Conservation (phyloP, 2,113 vertebrate genomes). For the Calypte anna region DNA sequence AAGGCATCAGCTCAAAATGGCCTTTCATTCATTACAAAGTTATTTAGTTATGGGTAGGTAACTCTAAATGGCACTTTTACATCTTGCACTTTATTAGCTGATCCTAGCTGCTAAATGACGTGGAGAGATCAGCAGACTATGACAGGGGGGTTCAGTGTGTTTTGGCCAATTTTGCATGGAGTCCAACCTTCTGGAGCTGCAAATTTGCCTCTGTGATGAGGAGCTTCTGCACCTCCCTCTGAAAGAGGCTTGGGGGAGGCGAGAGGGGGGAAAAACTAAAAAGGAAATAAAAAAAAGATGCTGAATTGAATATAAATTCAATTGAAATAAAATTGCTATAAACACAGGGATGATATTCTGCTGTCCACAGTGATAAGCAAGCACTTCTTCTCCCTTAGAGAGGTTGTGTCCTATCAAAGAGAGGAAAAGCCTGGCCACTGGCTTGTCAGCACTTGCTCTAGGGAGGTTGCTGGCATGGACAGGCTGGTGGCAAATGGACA, state of each 20-base stretch:
- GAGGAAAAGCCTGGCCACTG: background rate
- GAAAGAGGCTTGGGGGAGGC: background rate
- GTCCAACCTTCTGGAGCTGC: background rate
- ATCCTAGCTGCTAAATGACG: constrained; percentile 35
- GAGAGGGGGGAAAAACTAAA: background rate
- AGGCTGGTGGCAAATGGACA: background rate
- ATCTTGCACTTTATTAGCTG: constrained; percentile 50
- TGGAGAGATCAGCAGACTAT: background rate
- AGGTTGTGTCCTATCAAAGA: background rate
- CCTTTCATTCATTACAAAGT: constrained; percentile 66
- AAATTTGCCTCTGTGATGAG: background rate
- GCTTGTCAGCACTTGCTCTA: background rate
- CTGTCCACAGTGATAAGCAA: background rate
- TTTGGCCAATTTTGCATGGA: constrained; percentile 9
- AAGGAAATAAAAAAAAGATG: background rate
- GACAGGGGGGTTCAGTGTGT: background rate
- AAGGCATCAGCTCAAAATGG: constrained; percentile 52
- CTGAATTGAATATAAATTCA: background rate
- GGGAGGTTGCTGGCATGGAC: background rate
- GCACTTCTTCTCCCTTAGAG: background rate
- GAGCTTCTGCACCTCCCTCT: background rate
- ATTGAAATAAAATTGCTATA: background rate
- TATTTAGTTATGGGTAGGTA: constrained; percentile 66
- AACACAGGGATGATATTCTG: background rate
- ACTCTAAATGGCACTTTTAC: constrained; percentile 52